Conservation (phyloP, 2,113 vertebrate species). For the Ameiurus melas region DNA sequence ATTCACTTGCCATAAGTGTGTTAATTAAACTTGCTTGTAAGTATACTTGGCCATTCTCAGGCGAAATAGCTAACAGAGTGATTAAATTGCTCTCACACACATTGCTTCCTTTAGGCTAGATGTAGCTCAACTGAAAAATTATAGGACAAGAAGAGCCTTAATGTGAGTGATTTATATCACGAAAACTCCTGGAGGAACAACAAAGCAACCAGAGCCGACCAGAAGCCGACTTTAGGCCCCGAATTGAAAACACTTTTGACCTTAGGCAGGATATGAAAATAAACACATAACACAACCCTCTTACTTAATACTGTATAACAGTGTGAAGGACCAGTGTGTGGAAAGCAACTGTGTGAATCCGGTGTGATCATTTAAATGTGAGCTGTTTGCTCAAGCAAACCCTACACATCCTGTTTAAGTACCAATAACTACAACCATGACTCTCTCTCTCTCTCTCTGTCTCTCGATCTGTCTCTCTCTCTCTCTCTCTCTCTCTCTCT, state of each 20-base stretch:
- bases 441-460: constrained; percentile 17
- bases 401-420: constrained; percentile 55
- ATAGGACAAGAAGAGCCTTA: neutral
- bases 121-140: neutral
- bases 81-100: neutral
- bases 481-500: constrained; percentile 1
- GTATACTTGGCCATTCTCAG: neutral
- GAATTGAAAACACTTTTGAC: constrained; percentile 12
- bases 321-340: neutral
- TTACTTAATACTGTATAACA: constrained; percentile 4
- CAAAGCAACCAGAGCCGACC: neutral
- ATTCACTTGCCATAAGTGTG: neutral
- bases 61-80: neutral
- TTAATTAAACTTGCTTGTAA: neutral
- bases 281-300: neutral
- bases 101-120: constrained; percentile 6
- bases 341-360: constrained; percentile 40
- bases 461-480: neutral
- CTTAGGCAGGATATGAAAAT: constrained; percentile 14
- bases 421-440: constrained; percentile 42
- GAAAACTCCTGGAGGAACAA: constrained; percentile 14
- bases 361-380: constrained; percentile 44
- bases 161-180: constrained; percentile 15
- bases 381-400: constrained; percentile 55
- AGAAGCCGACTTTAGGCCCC: neutral